Evolutionary conservation across 2,888 invertebrate genomes (phyloP), one percentile per base, ranked within the genome.

Genomic region (Heliconius aoede): DNA sequence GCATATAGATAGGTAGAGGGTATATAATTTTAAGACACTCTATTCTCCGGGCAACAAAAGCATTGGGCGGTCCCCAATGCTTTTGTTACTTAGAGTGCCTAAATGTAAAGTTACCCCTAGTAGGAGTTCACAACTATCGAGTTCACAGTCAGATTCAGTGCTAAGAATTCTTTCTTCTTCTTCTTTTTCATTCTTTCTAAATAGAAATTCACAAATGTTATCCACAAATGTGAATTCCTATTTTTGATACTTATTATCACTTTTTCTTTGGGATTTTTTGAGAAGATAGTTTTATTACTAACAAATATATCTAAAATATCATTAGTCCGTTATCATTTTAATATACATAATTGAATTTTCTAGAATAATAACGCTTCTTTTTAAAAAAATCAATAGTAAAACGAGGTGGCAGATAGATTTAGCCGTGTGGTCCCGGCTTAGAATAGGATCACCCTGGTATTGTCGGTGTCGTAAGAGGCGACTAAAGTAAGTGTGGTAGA

Each of bases 321-420:
- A 65, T 65, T 65, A 65, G 24, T 46, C 21, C 21, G 46, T 46
- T 21, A 0, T 3, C 0, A 64, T n/a, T 62, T 30, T 30, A n/a
- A 62, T 30, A 62, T 62, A n/a, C 18, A 21, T 46, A 15, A 8
- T 69, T 21, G n/a, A 51, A 30, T n/a, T 30, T 69, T 69, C 28
- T 69, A 69, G 30, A 69, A 7, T 13, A n/a, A 30, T 30, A 68
- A 3, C 55, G 51, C 55, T 69, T 69, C 28, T 55, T 21, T n/a
- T n/a, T 13, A 69, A n/a, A 32, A n/a, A n/a, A 55, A 11, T 30
- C 36, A 15, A 21, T 30, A n/a, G 7, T 55, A n/a, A 8, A 15
- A 26, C n/a, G 51, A n/a, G n/a, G 24, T 32, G 55, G 51, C 51
- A 55, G 51, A 30, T n/a, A n/a, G 30, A 51, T 46, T 68, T 46